These are phyloP conservation scores for Galago senegalensis DNA, from an alignment of 2,797 vertebrate genomes.

Conservation along the genomic window DNA sequence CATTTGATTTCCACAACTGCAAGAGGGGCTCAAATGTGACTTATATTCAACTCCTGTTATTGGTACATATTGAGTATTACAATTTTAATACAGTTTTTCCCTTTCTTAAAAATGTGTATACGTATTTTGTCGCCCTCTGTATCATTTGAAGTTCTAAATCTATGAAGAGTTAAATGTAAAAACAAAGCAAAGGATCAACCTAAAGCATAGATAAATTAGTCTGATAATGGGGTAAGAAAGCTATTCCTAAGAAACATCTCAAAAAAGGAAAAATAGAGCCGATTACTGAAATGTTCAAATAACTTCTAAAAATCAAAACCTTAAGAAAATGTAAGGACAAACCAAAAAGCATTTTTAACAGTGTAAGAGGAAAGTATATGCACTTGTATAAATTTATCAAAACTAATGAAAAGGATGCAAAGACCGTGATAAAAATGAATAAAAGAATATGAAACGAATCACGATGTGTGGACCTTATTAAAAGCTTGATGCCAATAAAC, in stretches of 20 bases:
- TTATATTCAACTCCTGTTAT: no score
- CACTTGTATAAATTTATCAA: background rate
- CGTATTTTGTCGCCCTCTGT: no score
- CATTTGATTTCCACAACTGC: no score
- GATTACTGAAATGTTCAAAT: background rate
- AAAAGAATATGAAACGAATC: background rate
- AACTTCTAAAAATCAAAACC: slow-evolving; percentile 28
- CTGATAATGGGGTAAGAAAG: background rate
- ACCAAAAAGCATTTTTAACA: background rate
- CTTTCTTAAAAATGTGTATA: no score
- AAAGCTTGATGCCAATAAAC: background rate
- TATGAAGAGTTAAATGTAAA: slow-evolving; percentile 49
- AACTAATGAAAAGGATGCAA: background rate
- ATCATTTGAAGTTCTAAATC: slow-evolving; percentile 30
- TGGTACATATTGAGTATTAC: no score
- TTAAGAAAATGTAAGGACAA: slow-evolving; percentile 15
- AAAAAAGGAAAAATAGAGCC: background rate
- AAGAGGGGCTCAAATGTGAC: no score
- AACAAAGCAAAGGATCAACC: background rate
- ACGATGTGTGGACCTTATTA: background rate
- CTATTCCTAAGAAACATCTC: background rate
- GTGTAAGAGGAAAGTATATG: background rate
- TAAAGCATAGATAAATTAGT: background rate
- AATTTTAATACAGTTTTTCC: no score
- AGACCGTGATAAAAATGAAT: background rate